Conservation (phyloP, 2,888 invertebrate genomes). For the Drosophila bunnanda region DNA sequence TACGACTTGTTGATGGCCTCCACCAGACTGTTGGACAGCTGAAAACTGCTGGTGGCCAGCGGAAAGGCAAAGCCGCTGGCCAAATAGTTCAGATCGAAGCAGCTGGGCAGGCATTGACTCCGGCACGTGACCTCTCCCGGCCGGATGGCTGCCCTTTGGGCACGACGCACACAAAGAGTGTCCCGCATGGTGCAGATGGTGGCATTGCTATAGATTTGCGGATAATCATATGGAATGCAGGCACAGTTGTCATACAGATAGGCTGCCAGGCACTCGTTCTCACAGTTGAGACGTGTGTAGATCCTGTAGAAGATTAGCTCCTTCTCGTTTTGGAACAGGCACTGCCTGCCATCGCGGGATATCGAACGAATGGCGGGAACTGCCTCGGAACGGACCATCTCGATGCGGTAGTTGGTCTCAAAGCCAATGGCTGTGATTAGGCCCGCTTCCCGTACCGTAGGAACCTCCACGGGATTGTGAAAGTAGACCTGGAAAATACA, state of each 20-base stretch:
- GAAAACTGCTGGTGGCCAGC: conserved; percentile 63
- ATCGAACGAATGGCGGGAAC: conserved; percentile 87
- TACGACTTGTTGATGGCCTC: conserved; percentile 67
- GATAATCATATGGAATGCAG: conserved; percentile 81
- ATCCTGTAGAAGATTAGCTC: conserved; percentile 87
- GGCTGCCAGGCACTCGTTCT: conserved; percentile 87
- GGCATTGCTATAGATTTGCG: conserved; percentile 87
- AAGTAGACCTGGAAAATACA: conserved; percentile 64
- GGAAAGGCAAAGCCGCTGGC: conserved; percentile 87
- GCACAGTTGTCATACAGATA: conserved; percentile 63
- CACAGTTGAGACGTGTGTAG: conserved; percentile 77
- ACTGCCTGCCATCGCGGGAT: conserved; percentile 88
- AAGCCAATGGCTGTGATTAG: conserved; percentile 89
- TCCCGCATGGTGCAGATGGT: conserved; percentile 71
- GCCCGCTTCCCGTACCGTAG: conserved; percentile 90
- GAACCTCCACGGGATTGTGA: conserved; percentile 92
- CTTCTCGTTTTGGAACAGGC: conserved; percentile 90
- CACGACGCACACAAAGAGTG: conserved; percentile 53
- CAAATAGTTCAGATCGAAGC: conserved; percentile 89
- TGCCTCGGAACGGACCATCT: conserved; percentile 88
- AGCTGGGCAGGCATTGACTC: conserved; percentile 88
- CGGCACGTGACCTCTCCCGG: conserved; percentile 61
- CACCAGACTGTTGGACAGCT: conserved; percentile 65
- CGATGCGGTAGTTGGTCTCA: conserved; percentile 88
- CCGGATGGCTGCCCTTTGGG: conserved; percentile 22